phyloP scores from a whole-genome alignment of 2,797 vertebrate species.

The Ptychadena robeensis region DNA sequence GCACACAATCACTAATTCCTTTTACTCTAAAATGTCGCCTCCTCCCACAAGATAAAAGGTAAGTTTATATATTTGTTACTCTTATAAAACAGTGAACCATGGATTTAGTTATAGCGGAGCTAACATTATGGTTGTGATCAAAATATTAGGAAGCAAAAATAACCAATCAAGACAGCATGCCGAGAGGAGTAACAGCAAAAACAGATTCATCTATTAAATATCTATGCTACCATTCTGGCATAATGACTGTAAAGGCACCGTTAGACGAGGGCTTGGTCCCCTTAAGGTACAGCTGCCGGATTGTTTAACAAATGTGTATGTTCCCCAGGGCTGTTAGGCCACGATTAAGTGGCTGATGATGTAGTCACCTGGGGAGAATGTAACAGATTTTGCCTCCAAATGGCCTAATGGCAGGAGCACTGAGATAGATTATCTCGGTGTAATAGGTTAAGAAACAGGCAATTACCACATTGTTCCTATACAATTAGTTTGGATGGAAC shows the following conservation, averaged over 20 bases:
- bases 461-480: neutral
- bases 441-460: constrained; percentile 76
- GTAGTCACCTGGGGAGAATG: constrained; percentile 84
- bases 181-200: constrained; percentile 43
- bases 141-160: neutral
- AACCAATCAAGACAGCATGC: constrained; percentile 27
- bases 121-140: neutral
- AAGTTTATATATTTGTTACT: too few relatives aligned
- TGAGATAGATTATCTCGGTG: constrained; percentile 97
- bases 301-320: constrained; percentile 98
- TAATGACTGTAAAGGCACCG: constrained; percentile 85
- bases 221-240: constrained; percentile 86
- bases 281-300: constrained; percentile 91
- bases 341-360: constrained; percentile 88
- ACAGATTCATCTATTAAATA: fast-evolving
- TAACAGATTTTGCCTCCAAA: constrained; percentile 94
- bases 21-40: too few relatives aligned
- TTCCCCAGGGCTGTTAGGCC: constrained; percentile 89
- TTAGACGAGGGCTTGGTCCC: constrained; percentile 93
- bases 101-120: constrained; percentile 5
- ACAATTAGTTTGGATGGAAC: neutral
- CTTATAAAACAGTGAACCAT: constrained; percentile 13
- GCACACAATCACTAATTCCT: too few relatives aligned
- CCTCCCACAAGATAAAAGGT: too few relatives aligned
- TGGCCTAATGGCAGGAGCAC: constrained; percentile 95